A percentile compares a stretch with the other conserved stretches of the same genome.
These are phyloP conservation scores for Muscicapa striata DNA, from an alignment of 2,797 vertebrate species.

Conservation along the genomic window DNA sequence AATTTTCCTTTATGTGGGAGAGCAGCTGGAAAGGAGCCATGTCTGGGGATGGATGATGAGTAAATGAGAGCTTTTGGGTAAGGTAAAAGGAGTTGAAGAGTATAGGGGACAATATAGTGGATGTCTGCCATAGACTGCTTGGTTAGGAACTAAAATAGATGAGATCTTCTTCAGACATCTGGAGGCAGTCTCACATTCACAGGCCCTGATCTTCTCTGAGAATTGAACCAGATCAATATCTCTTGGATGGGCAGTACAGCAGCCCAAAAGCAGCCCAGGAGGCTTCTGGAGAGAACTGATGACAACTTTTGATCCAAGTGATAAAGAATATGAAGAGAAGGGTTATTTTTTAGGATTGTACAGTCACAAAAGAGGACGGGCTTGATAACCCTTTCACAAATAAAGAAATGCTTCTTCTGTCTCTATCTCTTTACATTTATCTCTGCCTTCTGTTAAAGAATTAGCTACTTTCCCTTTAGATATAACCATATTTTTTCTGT, in stretches of 20 bases:
- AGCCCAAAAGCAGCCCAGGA: rapidly evolving
- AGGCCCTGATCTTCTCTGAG: neutral
- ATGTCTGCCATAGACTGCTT: neutral
- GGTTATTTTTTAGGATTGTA: neutral
- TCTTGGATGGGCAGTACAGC: neutral
- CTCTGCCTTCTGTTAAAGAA: neutral
- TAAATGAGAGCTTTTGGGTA: neutral
- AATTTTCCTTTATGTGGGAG: neutral
- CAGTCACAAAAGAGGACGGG: neutral
- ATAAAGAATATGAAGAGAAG: neutral
- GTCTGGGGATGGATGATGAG: neutral
- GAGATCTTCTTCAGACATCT: neutral
- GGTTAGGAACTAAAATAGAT: neutral
- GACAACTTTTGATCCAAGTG: neutral
- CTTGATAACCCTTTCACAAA: neutral
- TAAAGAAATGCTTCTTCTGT: neutral
- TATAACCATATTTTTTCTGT: neutral
- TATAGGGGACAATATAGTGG: neutral
- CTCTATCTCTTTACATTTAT: neutral
- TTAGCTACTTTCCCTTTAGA: neutral
- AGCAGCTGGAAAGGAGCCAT: neutral
- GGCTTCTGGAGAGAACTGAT: neutral
- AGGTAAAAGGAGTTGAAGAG: neutral
- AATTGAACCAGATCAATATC: neutral
- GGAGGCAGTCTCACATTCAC: neutral